phyloP scores from a whole-genome alignment of 1,140 invertebrate genomes.

The Leucophenga varia region DNA sequence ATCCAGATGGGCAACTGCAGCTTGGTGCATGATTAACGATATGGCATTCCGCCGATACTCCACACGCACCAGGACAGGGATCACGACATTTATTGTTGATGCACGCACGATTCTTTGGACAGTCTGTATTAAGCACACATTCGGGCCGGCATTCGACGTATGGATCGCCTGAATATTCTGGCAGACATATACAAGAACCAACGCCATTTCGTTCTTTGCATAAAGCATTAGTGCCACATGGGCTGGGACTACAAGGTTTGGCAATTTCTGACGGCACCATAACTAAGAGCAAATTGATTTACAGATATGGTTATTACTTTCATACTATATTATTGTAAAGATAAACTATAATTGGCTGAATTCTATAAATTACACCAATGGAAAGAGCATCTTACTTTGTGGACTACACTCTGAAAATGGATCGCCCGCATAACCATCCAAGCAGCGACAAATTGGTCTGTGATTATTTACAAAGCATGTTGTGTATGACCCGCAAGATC shows the following conservation, averaged over 20 bases:
- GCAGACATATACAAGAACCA: constrained; percentile 70
- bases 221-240: constrained; percentile 77
- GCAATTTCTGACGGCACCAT: constrained; percentile 58
- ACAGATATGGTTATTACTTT: too few relatives aligned
- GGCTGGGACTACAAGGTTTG: constrained; percentile 71
- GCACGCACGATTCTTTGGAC: constrained; percentile 68
- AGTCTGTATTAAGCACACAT: constrained; percentile 72
- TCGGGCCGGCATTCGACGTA: constrained; percentile 73
- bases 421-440: constrained; percentile 72
- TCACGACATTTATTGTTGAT: constrained; percentile 70
- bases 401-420: constrained; percentile 69
- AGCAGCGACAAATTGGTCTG: constrained; percentile 73
- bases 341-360: too few relatives aligned
- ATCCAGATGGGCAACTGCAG: constrained; percentile 70
- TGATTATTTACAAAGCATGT: constrained; percentile 72
- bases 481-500: constrained; percentile 70
- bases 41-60: constrained; percentile 70
- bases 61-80: constrained; percentile 74
- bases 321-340: too few relatives aligned
- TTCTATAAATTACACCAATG: too few relatives aligned
- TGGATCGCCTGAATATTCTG: constrained; percentile 74
- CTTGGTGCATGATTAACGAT: constrained; percentile 75
- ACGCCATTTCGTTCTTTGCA: constrained; percentile 77
- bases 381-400: constrained; percentile 42
- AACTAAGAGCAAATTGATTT: constrained; percentile 26